Base-by-base conservation (phyloP, 2,888 invertebrate species). In the Clivina fossor region DNA sequence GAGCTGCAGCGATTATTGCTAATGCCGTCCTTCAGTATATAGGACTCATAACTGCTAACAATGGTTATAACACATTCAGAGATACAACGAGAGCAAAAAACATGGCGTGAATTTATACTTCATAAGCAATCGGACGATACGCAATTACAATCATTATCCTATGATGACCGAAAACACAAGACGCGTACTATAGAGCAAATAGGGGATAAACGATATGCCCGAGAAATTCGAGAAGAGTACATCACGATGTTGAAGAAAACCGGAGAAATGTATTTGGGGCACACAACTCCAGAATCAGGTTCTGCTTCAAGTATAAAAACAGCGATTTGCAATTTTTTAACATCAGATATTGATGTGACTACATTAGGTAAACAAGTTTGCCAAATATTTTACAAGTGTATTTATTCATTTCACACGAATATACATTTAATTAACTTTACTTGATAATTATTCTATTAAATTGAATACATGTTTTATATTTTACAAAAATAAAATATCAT, bases 71-170 rank as follows among this genome's bases (percentile, higher is more conserved):
- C 32, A 58, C 58, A 48, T 18, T 48, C 3, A 50, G 59, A 41
- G 55, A 64, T 55, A 48, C 35, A 49, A 13, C 30, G 11, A 55
- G 54, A 46, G 61, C 65, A 13, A 58, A 63, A 13, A 61, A 65
- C 43, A 58, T 58, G 55, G 58, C 41, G 33, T 65, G 65, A 57
- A 56, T 65, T 32, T 54, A 40, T 44, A 37, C 61, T 57, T 62
- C 58, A 48, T 35, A 57, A 47, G 41, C 48, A 49, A 32, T 19
- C 15, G 49, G 40, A 40, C 50, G 55, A 19, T 35, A 22, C n/a
- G 28, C 49, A 20, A n/a, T 58, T 16, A 32, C 35, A 33, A 48
- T 33, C 13, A 13, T 18, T 11, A 33, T 15, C 20, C 38, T n/a
- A 60, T 48, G 60, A 62, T 40, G 60, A 58, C 15, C 43, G 62